Evolutionary conservation across 23 tunicate species (phyloP).

Genomic region (Ascidia mentula): DNA sequence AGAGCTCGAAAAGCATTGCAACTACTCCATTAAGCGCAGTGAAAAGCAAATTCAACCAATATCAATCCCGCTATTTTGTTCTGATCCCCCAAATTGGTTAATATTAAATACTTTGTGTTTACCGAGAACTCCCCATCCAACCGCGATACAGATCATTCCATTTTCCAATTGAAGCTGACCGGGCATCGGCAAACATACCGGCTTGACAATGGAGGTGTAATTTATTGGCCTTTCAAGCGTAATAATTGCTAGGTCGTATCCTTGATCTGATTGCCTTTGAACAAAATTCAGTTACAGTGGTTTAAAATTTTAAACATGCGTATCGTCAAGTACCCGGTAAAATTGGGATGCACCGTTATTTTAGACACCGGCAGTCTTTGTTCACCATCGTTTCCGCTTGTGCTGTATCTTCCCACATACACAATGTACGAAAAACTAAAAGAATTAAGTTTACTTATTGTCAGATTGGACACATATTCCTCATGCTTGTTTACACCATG

Average conservation of each 20-base stretch:
- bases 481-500: no score
- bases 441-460: no score
- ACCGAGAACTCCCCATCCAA: not conserved
- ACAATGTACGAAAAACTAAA: not conserved
- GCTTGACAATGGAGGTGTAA: not conserved
- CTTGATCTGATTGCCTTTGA: not conserved
- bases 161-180: not conserved
- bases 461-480: no score
- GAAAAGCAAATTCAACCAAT: no score
- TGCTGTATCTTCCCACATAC: not conserved
- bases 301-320: no score
- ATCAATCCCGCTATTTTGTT: no score
- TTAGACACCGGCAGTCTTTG: not conserved
- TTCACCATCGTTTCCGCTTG: not conserved
- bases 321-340: no score
- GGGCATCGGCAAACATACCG: not conserved
- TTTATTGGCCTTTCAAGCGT: not conserved
- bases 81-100: no score
- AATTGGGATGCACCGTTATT: not conserved
- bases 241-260: not conserved
- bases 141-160: not conserved
- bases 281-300: no score
- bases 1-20: no score
- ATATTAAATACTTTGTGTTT: not conserved
- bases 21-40: no score